Conservation (phyloP, 2,888 invertebrate genomes). For the Phyllotreta striolata region DNA sequence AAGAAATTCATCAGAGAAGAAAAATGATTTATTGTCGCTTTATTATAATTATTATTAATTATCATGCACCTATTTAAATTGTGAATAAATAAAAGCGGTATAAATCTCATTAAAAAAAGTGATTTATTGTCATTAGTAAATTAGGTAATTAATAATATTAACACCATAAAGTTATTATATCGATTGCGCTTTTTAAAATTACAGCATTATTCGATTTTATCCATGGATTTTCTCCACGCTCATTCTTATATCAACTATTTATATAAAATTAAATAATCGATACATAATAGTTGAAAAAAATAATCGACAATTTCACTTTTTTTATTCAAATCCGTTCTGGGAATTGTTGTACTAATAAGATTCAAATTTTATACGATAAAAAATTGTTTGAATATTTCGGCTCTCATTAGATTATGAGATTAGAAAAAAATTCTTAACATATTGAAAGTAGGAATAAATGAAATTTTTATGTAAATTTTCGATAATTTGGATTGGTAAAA, state of each 20-base stretch:
- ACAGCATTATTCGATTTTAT: not conserved
- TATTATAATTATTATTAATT: constrained; percentile 14
- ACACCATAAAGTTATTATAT: constrained; percentile 2
- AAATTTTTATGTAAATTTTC: constrained; percentile 43
- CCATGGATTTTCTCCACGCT: not conserved
- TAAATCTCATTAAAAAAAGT: constrained; percentile 14
- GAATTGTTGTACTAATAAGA: constrained; percentile 16
- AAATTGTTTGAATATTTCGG: constrained; percentile 23
- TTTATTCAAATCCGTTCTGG: constrained; percentile 7
- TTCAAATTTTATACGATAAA: constrained; percentile 21
- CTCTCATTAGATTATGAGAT: constrained; percentile 32
- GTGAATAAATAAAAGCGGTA: constrained; percentile 7
- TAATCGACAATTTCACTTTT: constrained; percentile 8
- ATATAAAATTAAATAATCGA: too few relatives aligned
- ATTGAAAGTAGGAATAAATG: constrained; percentile 39
- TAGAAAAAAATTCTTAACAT: constrained; percentile 35
- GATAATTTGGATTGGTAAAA: not conserved
- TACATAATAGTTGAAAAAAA: not conserved
- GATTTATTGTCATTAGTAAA: constrained; percentile 6
- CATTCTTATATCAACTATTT: too few relatives aligned
- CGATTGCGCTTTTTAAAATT: constrained; percentile 2
- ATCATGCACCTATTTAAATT: constrained; percentile 7
- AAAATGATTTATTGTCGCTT: constrained; percentile 11
- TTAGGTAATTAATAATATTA: constrained; percentile 18
- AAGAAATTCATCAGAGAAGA: not conserved